Percentiles rank a stretch among this genome's conserved stretches.
phyloP scores from a whole-genome alignment of 2,888 invertebrate genomes.

The Pterostichus madidus region DNA sequence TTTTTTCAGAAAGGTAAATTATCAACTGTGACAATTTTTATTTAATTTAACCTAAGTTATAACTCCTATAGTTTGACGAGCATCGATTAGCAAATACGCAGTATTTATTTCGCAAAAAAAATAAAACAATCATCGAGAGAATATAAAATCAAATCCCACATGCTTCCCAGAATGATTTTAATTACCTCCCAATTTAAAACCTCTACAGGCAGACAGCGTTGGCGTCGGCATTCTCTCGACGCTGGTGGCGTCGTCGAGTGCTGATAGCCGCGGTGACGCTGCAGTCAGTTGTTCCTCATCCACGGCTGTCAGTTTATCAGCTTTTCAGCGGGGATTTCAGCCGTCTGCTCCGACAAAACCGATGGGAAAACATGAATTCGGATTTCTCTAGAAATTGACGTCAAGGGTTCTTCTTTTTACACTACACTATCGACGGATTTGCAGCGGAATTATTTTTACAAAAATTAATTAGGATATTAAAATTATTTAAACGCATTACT shows the following conservation, averaged over 20 bases:
- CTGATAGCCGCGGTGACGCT: conserved; percentile 38
- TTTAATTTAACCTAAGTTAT: too few species aligned
- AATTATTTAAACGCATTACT: not conserved
- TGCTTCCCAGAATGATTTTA: not conserved
- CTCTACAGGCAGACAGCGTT: not conserved
- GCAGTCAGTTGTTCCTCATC: conserved; percentile 41
- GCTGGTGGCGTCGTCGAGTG: conserved; percentile 14
- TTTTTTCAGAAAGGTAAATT: too few species aligned
- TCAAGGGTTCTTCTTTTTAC: conserved; percentile 34
- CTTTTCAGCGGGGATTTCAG: conserved; percentile 46
- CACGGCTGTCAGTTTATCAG: conserved; percentile 53
- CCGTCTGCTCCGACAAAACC: conserved; percentile 50
- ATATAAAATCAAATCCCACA: not conserved
- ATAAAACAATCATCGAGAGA: too few species aligned
- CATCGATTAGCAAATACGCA: too few species aligned
- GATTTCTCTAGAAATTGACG: conserved; percentile 44
- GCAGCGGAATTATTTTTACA: not conserved
- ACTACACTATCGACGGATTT: conserved; percentile 1
- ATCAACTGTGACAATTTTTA: too few species aligned
- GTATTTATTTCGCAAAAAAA: too few species aligned
- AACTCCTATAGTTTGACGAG: too few species aligned
- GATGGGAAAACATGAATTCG: conserved; percentile 46
- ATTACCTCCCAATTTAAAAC: conserved; percentile 19
- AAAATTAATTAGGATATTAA: conserved; percentile 39
- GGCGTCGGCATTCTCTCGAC: not conserved